Evolutionary conservation across 1,140 invertebrate genomes (phyloP).

Genomic region (Tetragnatha versicolor): DNA sequence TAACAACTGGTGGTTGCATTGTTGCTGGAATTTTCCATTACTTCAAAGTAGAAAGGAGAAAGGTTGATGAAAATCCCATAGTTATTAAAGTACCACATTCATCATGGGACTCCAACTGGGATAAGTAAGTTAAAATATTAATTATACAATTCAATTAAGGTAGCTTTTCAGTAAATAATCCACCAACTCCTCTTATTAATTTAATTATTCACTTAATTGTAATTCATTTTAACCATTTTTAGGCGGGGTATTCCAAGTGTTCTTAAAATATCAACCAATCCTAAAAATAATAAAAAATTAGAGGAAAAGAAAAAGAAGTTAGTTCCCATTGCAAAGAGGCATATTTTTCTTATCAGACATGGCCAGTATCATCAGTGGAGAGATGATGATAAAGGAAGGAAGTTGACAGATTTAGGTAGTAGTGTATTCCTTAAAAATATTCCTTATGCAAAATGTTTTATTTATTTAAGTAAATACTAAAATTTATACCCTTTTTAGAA

Average conservation of each 20-base stretch:
- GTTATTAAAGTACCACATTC: no score
- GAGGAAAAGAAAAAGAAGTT: slow-evolving; percentile 57
- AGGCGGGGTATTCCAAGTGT: slow-evolving; percentile 78
- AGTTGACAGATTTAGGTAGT: slow-evolving; percentile 80
- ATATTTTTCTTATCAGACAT: slow-evolving; percentile 91
- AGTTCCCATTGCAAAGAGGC: slow-evolving; percentile 77
- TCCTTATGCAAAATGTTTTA: not conserved
- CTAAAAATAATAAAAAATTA: slow-evolving; percentile 15
- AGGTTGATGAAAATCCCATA: no score
- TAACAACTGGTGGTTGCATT: no score
- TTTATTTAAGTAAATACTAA: not conserved
- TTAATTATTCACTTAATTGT: no score
- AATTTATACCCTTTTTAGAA: not conserved
- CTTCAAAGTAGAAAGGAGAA: no score
- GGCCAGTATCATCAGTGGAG: slow-evolving; percentile 88
- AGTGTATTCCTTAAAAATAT: slow-evolving; percentile 39
- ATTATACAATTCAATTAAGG: no score
- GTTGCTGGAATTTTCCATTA: no score
- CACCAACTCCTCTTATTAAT: no score
- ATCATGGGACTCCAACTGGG: no score
- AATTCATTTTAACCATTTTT: not conserved
- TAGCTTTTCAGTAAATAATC: no score
- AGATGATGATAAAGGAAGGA: slow-evolving; percentile 75
- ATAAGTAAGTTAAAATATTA: no score
- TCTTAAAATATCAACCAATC: slow-evolving; percentile 70